A percentile compares a stretch with the other conserved stretches of the same genome.
Conservation (phyloP, 1,140 invertebrate genomes). For the Drosophila rhopaloa region DNA sequence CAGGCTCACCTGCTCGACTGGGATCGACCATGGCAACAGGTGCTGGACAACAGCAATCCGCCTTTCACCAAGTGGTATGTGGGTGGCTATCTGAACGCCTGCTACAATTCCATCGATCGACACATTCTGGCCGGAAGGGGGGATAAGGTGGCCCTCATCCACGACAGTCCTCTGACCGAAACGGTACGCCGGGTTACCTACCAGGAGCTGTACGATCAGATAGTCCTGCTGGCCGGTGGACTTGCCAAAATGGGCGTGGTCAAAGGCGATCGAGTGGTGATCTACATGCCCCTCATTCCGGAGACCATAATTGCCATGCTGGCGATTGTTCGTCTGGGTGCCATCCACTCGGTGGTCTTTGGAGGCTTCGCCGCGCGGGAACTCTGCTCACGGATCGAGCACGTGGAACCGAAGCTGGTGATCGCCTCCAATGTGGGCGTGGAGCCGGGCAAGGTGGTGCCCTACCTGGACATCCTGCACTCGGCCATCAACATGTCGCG, state of each 20-base stretch:
- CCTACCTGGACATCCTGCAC: constrained; percentile 95
- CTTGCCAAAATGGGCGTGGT: constrained; percentile 90
- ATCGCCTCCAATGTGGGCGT: constrained; percentile 96
- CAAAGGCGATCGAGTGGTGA: constrained; percentile 89
- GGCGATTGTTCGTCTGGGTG: constrained; percentile 92
- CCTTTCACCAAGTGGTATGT: constrained; percentile 97
- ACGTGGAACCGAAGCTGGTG: constrained; percentile 94
- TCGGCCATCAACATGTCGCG: constrained; percentile 90
- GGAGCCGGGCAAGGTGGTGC: constrained; percentile 93
- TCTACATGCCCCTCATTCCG: constrained; percentile 96
- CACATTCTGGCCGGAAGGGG: constrained; percentile 93
- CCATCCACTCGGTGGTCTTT: constrained; percentile 94
- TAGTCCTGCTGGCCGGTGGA: constrained; percentile 91
- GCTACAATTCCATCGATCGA: constrained; percentile 96
- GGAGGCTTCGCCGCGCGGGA: constrained; percentile 96
- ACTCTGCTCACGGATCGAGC: constrained; percentile 93
- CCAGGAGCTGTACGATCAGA: constrained; percentile 91
- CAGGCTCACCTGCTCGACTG: constrained; percentile 90
- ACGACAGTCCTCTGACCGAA: constrained; percentile 94
- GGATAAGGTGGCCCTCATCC: constrained; percentile 92
- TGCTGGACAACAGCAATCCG: constrained; percentile 92
- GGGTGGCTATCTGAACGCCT: constrained; percentile 95
- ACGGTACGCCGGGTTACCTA: constrained; percentile 92
- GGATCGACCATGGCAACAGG: constrained; percentile 92
- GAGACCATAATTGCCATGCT: constrained; percentile 94